phyloP scores from a whole-genome alignment of 1,140 invertebrate species.

The Druon quercuslanigerum region DNA sequence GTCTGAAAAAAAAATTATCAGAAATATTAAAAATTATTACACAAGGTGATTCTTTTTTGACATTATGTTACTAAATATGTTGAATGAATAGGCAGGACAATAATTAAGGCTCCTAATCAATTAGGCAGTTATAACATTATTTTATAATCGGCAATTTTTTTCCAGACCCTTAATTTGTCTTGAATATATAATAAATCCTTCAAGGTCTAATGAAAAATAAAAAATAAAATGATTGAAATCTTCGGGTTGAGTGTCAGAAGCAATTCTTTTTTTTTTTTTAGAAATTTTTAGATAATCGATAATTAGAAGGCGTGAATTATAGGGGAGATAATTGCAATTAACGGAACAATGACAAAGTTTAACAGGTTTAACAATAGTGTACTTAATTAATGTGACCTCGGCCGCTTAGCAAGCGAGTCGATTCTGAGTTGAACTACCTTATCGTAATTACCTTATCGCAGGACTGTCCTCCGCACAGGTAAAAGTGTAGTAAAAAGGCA shows the following conservation, averaged over 20 bases:
- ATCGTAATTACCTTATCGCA: conserved; percentile 65
- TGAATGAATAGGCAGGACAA: too few species aligned
- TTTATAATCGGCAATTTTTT: too few species aligned
- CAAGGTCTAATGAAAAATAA: too few species aligned
- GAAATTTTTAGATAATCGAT: not conserved
- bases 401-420: conserved; percentile 19
- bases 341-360: conserved; percentile 19
- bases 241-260: too few species aligned
- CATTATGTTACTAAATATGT: too few species aligned
- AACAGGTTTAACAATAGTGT: conserved; percentile 23
- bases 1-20: conserved; percentile 67
- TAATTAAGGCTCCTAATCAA: too few species aligned
- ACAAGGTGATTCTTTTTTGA: too few species aligned
- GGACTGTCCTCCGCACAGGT: conserved; percentile 55
- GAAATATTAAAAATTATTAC: too few species aligned
- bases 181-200: too few species aligned
- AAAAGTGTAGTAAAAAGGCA: conserved; percentile 77
- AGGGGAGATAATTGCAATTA: conserved; percentile 37
- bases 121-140: too few species aligned
- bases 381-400: conserved; percentile 43
- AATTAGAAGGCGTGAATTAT: not conserved
- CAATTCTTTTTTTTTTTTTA: not conserved
- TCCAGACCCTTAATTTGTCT: too few species aligned
- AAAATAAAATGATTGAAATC: too few species aligned
- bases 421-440: not conserved